Conservation (phyloP, 2,113 vertebrate species). For the Clarias gariepinus region DNA sequence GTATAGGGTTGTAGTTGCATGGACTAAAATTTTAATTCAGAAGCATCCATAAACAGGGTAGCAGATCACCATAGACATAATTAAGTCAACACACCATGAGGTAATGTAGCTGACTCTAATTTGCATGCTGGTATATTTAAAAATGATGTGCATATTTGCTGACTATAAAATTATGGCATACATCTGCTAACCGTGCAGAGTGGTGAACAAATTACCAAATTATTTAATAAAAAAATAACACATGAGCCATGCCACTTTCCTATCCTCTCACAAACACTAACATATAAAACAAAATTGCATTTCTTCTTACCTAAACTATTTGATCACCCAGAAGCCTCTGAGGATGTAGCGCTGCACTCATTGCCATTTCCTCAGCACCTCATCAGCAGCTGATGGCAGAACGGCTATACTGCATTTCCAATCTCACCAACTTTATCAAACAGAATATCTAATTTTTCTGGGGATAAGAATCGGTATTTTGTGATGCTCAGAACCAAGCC, state of each 20-base stretch:
- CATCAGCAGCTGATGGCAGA: slow-evolving; percentile 18
- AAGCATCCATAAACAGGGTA: neutral
- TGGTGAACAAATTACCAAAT: neutral
- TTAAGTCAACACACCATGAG: neutral
- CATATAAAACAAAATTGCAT: neutral
- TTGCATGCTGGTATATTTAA: slow-evolving; percentile 4
- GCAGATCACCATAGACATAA: slow-evolving; percentile 1
- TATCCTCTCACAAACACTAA: neutral
- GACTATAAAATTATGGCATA: slow-evolving; percentile 17
- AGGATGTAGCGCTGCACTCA: slow-evolving; percentile 18
- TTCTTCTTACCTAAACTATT: neutral
- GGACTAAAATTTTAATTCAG: neutral
- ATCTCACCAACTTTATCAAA: slow-evolving; percentile 39
- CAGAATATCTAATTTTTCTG: slow-evolving; percentile 24
- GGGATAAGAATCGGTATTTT: slow-evolving; percentile 29
- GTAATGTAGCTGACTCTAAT: neutral
- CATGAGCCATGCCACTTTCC: neutral
- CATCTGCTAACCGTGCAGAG: neutral
- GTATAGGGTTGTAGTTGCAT: too few species aligned
- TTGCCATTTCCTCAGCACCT: slow-evolving; percentile 31
- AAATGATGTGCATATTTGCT: neutral
- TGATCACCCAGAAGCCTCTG: slow-evolving; percentile 5
- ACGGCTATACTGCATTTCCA: slow-evolving; percentile 28
- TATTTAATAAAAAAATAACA: slow-evolving; percentile 1
- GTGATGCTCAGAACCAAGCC: slow-evolving; percentile 25